Conservation (phyloP, 2,113 vertebrate genomes). For the Actenoides lindsayi region DNA sequence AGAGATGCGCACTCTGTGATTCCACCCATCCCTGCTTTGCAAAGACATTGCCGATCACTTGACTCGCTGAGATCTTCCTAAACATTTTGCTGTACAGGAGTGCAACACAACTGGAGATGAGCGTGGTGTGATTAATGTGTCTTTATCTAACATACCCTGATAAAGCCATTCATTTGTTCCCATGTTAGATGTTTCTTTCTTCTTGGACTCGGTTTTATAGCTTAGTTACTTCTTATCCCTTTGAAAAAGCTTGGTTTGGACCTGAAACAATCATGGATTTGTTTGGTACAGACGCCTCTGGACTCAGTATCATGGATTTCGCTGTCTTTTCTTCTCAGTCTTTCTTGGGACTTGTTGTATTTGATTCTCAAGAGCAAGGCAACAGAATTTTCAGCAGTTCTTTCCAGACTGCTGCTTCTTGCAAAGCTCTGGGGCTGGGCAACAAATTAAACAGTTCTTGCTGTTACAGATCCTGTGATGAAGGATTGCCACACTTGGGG, state of each 20-base stretch:
- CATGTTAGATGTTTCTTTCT: background rate
- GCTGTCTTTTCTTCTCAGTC: background rate
- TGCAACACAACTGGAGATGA: background rate
- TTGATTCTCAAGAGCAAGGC: background rate
- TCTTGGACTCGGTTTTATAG: background rate
- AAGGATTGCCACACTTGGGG: background rate
- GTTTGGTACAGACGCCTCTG: background rate
- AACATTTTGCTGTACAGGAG: background rate
- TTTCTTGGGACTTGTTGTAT: background rate
- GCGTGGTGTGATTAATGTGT: background rate
- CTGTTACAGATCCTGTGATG: constrained; percentile 9
- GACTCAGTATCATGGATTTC: background rate
- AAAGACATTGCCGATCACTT: background rate
- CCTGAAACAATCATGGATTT: background rate
- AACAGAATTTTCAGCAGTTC: background rate
- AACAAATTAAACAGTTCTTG: background rate
- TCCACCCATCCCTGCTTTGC: background rate
- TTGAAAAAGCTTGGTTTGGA: background rate
- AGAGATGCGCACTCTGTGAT: fast-evolving
- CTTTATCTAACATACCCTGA: background rate
- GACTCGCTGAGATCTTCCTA: background rate
- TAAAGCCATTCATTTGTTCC: background rate
- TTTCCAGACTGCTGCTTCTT: background rate
- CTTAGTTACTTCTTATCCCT: background rate
- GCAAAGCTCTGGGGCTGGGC: background rate